phyloP scores from a whole-genome alignment of 1,140 invertebrate species.

The Brachionus paranguensis region DNA sequence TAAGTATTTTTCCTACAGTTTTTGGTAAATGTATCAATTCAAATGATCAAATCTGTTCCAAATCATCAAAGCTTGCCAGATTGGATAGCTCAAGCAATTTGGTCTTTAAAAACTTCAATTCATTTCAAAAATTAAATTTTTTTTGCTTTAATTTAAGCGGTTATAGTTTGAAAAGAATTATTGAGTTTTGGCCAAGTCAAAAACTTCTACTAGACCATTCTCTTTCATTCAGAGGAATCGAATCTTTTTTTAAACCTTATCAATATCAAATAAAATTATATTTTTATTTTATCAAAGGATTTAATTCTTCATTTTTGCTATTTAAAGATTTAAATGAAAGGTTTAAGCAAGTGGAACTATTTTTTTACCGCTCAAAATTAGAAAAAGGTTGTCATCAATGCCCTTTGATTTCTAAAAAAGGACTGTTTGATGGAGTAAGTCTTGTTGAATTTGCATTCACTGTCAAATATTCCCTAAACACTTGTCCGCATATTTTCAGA shows the following conservation, averaged over 20 bases:
- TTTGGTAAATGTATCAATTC: too few relatives aligned
- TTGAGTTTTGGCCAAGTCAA: background rate
- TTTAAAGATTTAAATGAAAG: background rate
- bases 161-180: background rate
- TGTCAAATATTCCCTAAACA: background rate
- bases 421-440: background rate
- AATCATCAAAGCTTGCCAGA: background rate
- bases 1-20: too few relatives aligned
- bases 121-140: background rate
- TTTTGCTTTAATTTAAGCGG: background rate
- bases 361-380: background rate
- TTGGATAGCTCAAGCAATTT: background rate
- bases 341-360: background rate
- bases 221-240: background rate
- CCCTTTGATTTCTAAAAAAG: background rate
- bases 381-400: background rate
- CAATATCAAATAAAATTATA: background rate
- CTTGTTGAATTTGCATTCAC: background rate
- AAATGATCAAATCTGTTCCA: background rate
- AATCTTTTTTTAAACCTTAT: background rate
- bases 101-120: background rate
- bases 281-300: background rate
- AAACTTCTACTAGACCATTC: background rate
- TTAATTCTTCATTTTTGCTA: background rate
- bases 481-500: background rate